A percentile compares a stretch with the other conserved stretches of the same genome.
Evolutionary conservation across 1,140 invertebrate genomes (phyloP).

Genomic region (Orchesella cincta): DNA sequence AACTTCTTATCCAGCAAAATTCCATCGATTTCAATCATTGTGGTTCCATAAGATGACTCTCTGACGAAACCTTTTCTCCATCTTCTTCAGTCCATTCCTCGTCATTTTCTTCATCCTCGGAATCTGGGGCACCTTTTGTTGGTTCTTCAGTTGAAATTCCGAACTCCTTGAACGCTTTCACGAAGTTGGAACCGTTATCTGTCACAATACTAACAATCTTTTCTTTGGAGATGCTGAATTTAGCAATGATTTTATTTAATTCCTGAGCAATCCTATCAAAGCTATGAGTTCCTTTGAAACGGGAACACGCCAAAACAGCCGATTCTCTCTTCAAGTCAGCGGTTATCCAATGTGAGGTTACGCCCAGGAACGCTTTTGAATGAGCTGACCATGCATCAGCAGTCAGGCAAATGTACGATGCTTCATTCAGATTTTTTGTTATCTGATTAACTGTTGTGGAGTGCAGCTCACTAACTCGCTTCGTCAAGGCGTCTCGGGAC

Average conservation of each 20-base stretch:
- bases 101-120: too few species aligned
- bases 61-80: too few species aligned
- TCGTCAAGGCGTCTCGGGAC: background rate
- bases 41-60: too few species aligned
- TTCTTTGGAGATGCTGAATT: background rate
- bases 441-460: background rate
- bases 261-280: background rate
- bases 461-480: background rate
- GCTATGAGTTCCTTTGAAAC: background rate
- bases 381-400: slow-evolving; percentile 13
- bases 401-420: background rate
- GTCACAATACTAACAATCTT: slow-evolving; percentile 6
- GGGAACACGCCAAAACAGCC: background rate
- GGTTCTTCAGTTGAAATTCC: too few species aligned
- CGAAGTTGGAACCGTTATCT: slow-evolving; percentile 25
- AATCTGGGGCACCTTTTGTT: too few species aligned
- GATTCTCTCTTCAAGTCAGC: slow-evolving; percentile 5
- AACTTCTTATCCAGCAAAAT: too few species aligned
- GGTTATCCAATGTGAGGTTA: background rate
- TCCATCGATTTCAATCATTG: too few species aligned
- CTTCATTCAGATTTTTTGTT: background rate
- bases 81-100: too few species aligned
- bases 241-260: background rate
- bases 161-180: slow-evolving; percentile 11
- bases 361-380: background rate